Conservation (phyloP, 2,888 invertebrate species). For the Petrophora chlorosata region DNA sequence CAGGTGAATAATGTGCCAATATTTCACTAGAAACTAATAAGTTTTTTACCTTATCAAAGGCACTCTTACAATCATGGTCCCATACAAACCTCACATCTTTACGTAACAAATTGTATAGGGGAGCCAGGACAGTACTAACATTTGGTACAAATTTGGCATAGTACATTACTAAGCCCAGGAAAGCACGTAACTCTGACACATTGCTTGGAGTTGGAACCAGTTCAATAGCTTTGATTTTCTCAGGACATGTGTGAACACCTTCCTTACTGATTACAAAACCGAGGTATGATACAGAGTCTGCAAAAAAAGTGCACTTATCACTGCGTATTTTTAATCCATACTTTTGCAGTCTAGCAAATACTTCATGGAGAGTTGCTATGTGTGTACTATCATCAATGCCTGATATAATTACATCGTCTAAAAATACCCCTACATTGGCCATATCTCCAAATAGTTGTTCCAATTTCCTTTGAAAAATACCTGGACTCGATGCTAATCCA, state of each 20-base stretch:
- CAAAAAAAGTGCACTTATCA: constrained; percentile 31
- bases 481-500: constrained; percentile 17
- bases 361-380: constrained; percentile 19
- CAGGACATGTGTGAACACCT: not conserved
- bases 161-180: not conserved
- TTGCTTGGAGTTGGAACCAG: not conserved
- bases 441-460: constrained; percentile 33
- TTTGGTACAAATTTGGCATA: not conserved
- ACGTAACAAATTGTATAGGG: not conserved
- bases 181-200: not conserved
- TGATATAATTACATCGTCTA: constrained; percentile 29
- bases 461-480: constrained; percentile 31
- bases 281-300: constrained; percentile 22
- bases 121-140: not conserved
- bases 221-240: not conserved
- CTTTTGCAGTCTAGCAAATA: constrained; percentile 1
- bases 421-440: constrained; percentile 28
- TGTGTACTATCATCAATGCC: constrained; percentile 4
- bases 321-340: constrained; percentile 22
- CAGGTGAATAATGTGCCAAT: not conserved
- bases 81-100: not conserved
- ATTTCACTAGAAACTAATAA: not conserved
- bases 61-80: not conserved
- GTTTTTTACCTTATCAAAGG: not conserved
- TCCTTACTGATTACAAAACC: constrained; percentile 12